phyloP scores from a whole-genome alignment of 2,113 vertebrate species.

The Datnioides undecimradiatus region DNA sequence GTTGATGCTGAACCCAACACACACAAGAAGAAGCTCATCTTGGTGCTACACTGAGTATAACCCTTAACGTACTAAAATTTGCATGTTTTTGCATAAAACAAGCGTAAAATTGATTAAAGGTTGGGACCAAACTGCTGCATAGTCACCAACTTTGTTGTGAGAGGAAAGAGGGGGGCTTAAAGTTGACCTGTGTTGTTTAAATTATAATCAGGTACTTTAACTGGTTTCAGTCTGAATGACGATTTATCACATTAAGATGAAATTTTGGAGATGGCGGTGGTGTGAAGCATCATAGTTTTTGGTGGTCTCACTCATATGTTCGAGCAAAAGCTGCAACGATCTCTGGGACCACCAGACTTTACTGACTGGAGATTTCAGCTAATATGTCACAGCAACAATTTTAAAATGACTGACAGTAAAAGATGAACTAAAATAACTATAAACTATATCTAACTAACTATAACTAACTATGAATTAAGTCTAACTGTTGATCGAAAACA shows the following conservation, averaged over 20 bases:
- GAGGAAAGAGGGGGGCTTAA: background rate
- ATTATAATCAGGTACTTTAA: background rate
- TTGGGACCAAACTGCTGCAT: background rate
- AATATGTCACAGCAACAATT: background rate
- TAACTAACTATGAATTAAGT: too few relatives aligned
- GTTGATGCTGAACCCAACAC: slow-evolving; percentile 2
- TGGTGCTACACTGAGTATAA: background rate
- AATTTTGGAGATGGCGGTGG: too few relatives aligned
- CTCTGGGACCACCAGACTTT: background rate
- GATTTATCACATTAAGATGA: background rate
- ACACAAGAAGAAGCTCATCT: background rate
- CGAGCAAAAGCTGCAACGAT: background rate
- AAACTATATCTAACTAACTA: too few relatives aligned
- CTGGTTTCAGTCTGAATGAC: background rate
- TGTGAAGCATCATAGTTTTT: too few relatives aligned
- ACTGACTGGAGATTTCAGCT: background rate
- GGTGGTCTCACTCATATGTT: too few relatives aligned
- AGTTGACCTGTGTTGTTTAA: background rate
- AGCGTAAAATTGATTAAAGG: background rate
- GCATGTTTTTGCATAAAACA: slow-evolving; percentile 6
- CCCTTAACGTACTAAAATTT: background rate
- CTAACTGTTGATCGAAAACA: background rate
- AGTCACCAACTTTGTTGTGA: background rate
- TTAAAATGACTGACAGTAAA: background rate
- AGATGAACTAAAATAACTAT: background rate